Evolutionary conservation across 2,888 invertebrate species (phyloP), one percentile per base, ranked within the genome.

Genomic region (Amphipyra berbera): DNA sequence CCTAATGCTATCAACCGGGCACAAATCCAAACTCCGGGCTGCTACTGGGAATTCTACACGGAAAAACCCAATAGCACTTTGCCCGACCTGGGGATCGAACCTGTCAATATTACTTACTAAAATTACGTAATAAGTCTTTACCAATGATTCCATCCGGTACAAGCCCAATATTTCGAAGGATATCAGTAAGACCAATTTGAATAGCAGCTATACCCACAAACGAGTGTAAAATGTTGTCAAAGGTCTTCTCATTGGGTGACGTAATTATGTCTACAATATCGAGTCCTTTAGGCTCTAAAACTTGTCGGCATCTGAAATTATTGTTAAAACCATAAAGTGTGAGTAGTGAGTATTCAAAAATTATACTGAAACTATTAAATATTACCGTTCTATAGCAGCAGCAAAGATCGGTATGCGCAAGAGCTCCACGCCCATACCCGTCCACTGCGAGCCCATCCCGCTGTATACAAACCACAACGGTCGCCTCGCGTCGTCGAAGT

Each of bases 121-220:
- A 7, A 1, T 30, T 10, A 8, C 10, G 3, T n/a, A 15, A 0
- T 15, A 15, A 21, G 0, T 14, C 10, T 84, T 96, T 96, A 80
- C 97, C 98, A 75, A 98, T 96, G 59, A 97, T 96, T 42, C 96
- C 97, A 85, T 97, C 97, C 0, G 97, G 97, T 30, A 93, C 88
- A 21, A 98, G 90, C n/a, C 96, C 96, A 0, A 96, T 81, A 3
- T 88, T 90, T 12, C 82, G 85, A 3, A 96, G 83, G 1, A 93
- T 70, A 42, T 93, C 93, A 12, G 93, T 93, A 67, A 93, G 83
- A 6, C 92, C 96, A 65, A 97, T 97, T 95, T 96, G 95, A 13
- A 95, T 84, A 0, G 97, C 96, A n/a, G 97, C 74, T 42, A 77
- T 76, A n/a, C 78, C 76, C 1, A 76, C 68, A 12, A 76, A 78